Evolutionary conservation across 2,113 vertebrate genomes (phyloP).

Genomic region (Rhagologus leucostigma): DNA sequence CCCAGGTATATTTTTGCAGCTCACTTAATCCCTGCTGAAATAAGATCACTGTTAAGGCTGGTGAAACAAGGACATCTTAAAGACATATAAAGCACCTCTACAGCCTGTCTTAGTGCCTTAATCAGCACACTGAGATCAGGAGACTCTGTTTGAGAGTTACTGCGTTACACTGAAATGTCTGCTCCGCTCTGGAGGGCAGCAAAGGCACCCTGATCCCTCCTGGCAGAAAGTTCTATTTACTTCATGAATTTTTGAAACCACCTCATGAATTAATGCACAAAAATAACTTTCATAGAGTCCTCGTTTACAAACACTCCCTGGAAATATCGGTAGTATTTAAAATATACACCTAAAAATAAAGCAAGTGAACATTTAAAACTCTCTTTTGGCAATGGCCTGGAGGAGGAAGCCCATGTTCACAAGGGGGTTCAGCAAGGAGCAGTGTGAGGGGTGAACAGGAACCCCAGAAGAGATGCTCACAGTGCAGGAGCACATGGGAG

Average conservation of each 20-base stretch:
- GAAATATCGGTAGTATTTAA: slow-evolving; percentile 18
- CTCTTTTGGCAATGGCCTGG: not conserved
- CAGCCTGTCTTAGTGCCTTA: not conserved
- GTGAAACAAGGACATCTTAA: slow-evolving; percentile 54
- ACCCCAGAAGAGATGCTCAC: not conserved
- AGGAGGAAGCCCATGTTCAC: not conserved
- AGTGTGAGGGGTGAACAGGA: not conserved
- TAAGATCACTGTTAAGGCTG: slow-evolving; percentile 38
- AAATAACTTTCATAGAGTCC: slow-evolving; percentile 48
- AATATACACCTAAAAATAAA: slow-evolving; percentile 40
- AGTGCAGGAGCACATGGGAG: not conserved
- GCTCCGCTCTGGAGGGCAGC: slow-evolving; percentile 10
- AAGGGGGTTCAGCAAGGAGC: not conserved
- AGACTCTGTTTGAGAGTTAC: not conserved
- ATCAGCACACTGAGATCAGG: not conserved
- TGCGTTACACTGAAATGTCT: not conserved
- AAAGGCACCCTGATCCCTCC: not conserved
- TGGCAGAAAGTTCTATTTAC: slow-evolving; percentile 38
- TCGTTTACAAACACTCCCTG: slow-evolving; percentile 32
- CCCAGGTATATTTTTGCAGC: not conserved
- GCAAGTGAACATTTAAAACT: not conserved
- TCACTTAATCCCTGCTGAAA: slow-evolving; percentile 27
- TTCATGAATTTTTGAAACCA: slow-evolving; percentile 67
- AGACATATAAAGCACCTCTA: slow-evolving; percentile 40
- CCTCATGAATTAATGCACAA: slow-evolving; percentile 65